Base-by-base conservation (phyloP, 2,113 vertebrate genomes). In the Zosterops lateralis region DNA sequence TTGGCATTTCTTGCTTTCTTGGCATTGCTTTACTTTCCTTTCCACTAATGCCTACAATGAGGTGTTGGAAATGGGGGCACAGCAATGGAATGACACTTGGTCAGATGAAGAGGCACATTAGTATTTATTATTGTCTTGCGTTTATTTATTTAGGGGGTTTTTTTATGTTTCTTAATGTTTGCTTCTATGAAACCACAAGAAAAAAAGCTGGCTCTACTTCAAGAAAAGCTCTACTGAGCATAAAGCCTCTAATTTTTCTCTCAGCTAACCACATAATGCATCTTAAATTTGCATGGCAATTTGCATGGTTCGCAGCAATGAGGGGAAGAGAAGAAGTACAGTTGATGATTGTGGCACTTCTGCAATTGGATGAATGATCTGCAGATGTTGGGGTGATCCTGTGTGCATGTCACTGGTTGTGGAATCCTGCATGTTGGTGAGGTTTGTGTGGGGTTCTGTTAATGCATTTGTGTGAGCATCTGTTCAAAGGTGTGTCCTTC, bases 391-490 rank as follows among this genome's bases (percentile, higher is more conserved):
- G 50, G 24, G 66, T 28, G 34, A 68, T 19, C 29, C 62, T 9
- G 1, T 53, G 36, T 68, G 17, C 8, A 1, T 32, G 18, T 54
- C 0, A 0, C 15, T 57, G 53, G 22, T 54, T 29, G 51, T 25
- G 19, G 29, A 65, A 32, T 54, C 26, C 26, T 38, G 6, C 11
- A 4, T 6, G 14, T 40, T 68, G 65, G 4, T 44, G 44, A 72
- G 48, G 8, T 60, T 62, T 34, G 9, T 8, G 9, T 20, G 18
- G 11, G 47, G 19, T 51, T 79, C 45, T 72, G 2, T 14, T 45
- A 20, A 56, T 73, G 16, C 36, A 32, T 32, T 87, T 81, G 21
- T 81, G 42, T 77, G 62, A 89, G n/a, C 24, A 2, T 7, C 45
- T 68, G 18, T 45, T 44, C 47, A 57, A 62, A 78, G 57, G 21